Evolutionary conservation across 2,113 vertebrate species (phyloP).

Genomic region (Leptocoma aspasia): DNA sequence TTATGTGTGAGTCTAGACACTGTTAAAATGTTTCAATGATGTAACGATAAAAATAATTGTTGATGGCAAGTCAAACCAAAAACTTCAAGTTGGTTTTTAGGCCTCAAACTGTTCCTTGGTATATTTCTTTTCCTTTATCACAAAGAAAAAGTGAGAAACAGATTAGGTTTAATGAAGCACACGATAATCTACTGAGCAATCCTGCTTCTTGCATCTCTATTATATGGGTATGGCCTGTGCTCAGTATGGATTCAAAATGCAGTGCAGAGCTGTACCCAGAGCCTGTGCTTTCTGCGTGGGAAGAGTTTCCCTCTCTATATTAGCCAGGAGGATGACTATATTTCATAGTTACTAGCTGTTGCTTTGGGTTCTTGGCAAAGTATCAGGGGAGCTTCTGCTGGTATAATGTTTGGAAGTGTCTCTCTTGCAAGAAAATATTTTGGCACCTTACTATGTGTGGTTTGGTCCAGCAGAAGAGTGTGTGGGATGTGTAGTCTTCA

Average conservation of each 20-base stretch:
- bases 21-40: background rate
- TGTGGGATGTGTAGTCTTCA: constrained; percentile 17
- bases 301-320: background rate
- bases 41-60: background rate
- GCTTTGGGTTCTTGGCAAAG: constrained; percentile 11
- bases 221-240: background rate
- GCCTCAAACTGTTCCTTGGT: background rate
- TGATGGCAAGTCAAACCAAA: background rate
- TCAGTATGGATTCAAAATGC: background rate
- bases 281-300: background rate
- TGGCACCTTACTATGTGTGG: background rate
- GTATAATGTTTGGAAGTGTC: background rate
- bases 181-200: background rate
- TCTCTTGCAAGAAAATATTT: background rate
- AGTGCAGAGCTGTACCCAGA: background rate
- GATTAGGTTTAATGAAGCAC: background rate
- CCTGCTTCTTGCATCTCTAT: background rate
- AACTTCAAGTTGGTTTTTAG: background rate
- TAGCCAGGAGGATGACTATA: background rate
- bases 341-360: background rate
- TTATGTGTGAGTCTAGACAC: background rate
- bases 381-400: background rate
- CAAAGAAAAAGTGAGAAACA: background rate
- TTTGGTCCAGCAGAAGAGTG: background rate
- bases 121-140: background rate